Evolutionary conservation across 2,797 vertebrate species (phyloP), one percentile per base, ranked within the genome.

Genomic region (Hoplostethus atlanticus): DNA sequence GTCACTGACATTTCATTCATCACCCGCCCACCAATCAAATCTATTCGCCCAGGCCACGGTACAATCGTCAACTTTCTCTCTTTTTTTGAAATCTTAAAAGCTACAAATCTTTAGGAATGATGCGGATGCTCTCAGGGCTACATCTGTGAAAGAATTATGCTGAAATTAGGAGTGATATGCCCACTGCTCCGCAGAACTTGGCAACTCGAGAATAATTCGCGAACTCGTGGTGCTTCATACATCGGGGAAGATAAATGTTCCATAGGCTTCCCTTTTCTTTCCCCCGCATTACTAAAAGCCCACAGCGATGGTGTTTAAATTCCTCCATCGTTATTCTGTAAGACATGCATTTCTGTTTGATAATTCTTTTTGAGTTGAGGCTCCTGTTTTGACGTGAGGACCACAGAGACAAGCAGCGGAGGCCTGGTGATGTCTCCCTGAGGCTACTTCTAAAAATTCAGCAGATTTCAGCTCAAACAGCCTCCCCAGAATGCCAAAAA

Each of bases 171-270:
- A 76, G 65, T 17, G 17, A 44, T 69, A 60, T 46, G 76, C 38
- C 31, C 12, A 4, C 54, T 12, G 63, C 77, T 76, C 54, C 59
- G 60, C 71, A 71, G 81, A 84, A 82, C 74, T 62, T 21, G 52
- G 47, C 53, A 68, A 2, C 73, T 55, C 48, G 66, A 78, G 81
- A 83, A 76, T 84, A 52, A 34, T 77, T 57, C 68, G 70, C 52
- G 36, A 71, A 81, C 77, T 87, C 82, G 73, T 82, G 76, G 87
- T 78, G 85, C 79, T 86, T 86, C 84, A 87, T 86, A 73, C 81
- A 87, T 83, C 76, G 54, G 65, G 70, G 73, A 74, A 73, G 77
- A 80, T 50, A 44, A 71, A 67, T 63, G 61, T 67, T 74, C 17
- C 30, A 58, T 17, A 7, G 21, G 54, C 38, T 66, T 53, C 62